Base-by-base conservation (phyloP, 1,140 invertebrate species). In the Sesamia nonagrioides region DNA sequence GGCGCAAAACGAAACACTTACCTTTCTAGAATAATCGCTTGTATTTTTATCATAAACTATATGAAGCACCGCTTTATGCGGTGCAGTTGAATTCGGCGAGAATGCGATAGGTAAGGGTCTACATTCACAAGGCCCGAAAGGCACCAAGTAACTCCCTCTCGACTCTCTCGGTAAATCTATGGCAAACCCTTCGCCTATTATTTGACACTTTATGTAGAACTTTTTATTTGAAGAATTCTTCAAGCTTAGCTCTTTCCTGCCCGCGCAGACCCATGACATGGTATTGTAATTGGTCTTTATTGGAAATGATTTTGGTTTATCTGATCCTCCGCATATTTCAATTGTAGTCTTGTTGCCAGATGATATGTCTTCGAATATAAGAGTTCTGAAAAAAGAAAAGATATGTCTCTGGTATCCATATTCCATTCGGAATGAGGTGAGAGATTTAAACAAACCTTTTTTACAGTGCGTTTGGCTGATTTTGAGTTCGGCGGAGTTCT, bases 211-310 rank as follows among this genome's bases (percentile, higher is more conserved):
- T n/a, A 94, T 82, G 17, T 92, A 87, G 15, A 93, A 76, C 77
- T 90, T 92, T 58, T 88, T 91, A 66, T 94, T 81, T 0, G 84
- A 84, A 7, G 82, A 80, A 52, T 95, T 95, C 63, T 92, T 92
- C 50, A 95, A 73, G 69, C 88, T 93, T 4, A 95, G 75, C 61
- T 94, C 90, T 60, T 92, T 95, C 18, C 90, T 84, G 0, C 88
- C 93, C 0, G 82, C 54, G 5, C 92, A 79, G 3, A 92, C 88
- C 91, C 91, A 95, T 0, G 91, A 92, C 79, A 95, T 84, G 6
- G 80, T 84, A 60, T 81, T 85, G 58, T 88, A 82, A 40, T 90
- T 95, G 0, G 91, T 92, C 77, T 95, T 95, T 27, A 95, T 92
- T 0, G 93, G 92, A 68, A 95, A 94, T 7, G 66, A 40, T 74